Evolutionary conservation across 2,113 vertebrate species (phyloP).

Genomic region (Crotophaga sulcirostris): DNA sequence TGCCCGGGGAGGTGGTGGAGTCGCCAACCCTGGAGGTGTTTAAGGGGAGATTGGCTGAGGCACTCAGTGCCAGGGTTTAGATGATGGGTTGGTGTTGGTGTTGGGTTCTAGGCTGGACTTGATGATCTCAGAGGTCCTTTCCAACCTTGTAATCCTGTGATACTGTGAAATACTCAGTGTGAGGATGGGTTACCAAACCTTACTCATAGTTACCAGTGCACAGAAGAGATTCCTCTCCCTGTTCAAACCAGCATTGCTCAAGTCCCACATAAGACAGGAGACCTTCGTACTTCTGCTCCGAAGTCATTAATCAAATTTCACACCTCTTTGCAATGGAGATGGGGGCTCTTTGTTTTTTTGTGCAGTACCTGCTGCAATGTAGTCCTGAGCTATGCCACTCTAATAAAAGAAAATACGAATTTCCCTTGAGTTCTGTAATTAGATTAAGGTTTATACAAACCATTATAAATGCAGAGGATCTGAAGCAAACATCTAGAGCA

Average conservation of each 20-base stretch:
- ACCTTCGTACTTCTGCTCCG: neutral
- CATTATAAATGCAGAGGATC: neutral
- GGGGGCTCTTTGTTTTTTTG: neutral
- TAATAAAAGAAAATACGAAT: neutral
- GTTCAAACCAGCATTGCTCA: neutral
- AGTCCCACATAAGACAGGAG: neutral
- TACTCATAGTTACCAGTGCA: neutral
- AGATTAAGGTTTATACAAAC: conserved; percentile 26
- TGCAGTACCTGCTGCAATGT: neutral
- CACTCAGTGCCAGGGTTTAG: too few species aligned
- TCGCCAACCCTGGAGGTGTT: too few species aligned
- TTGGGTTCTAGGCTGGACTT: too few species aligned
- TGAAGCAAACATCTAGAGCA: neutral
- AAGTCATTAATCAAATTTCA: neutral
- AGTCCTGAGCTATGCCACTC: neutral
- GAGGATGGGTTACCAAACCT: rapidly evolving
- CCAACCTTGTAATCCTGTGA: too few species aligned
- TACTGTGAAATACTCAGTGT: rapidly evolving
- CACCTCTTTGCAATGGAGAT: neutral
- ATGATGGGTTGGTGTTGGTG: too few species aligned
- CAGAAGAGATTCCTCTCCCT: neutral
- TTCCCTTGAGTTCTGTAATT: conserved; percentile 56
- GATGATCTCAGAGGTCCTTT: too few species aligned
- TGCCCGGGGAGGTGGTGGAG: too few species aligned
- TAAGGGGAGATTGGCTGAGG: too few species aligned